Conservation (phyloP, 2,113 vertebrate species). For the Leucopsar rothschildi region DNA sequence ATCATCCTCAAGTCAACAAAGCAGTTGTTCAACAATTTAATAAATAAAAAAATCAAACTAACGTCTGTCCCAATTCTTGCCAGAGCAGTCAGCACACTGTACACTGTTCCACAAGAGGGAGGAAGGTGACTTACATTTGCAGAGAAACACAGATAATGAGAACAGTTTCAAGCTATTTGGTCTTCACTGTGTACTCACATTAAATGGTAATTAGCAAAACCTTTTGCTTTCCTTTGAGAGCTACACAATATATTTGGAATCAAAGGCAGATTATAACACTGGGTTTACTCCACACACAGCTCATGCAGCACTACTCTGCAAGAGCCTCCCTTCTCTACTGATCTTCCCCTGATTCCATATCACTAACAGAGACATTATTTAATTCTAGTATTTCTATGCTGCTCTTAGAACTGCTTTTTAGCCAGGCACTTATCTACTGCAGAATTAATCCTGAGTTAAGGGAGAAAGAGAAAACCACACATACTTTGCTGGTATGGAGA, state of each 20-base stretch:
- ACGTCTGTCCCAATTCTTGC: not conserved
- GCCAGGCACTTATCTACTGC: not conserved
- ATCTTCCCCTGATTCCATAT: not conserved
- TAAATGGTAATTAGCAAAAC: not conserved
- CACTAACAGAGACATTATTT: not conserved
- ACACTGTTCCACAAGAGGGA: not conserved
- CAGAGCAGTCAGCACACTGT: not conserved
- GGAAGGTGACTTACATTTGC: not conserved
- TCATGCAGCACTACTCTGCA: not conserved
- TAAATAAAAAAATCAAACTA: not conserved
- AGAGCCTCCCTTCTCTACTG: not conserved
- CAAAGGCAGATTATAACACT: not conserved
- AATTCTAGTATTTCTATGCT: not conserved
- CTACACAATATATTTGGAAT: not conserved
- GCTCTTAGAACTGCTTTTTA: not conserved
- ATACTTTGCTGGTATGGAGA: not conserved
- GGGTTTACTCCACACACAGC: not conserved
- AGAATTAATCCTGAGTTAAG: not conserved
- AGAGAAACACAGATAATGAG: not conserved
- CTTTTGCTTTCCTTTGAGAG: not conserved
- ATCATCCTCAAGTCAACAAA: not conserved
- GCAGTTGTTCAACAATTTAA: not conserved
- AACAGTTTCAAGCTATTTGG: not conserved
- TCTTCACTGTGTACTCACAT: not conserved
- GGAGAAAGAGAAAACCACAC: not conserved